These are phyloP conservation scores for Artibeus lituratus DNA, from an alignment of 2,797 vertebrate species.

Conservation along the genomic window DNA sequence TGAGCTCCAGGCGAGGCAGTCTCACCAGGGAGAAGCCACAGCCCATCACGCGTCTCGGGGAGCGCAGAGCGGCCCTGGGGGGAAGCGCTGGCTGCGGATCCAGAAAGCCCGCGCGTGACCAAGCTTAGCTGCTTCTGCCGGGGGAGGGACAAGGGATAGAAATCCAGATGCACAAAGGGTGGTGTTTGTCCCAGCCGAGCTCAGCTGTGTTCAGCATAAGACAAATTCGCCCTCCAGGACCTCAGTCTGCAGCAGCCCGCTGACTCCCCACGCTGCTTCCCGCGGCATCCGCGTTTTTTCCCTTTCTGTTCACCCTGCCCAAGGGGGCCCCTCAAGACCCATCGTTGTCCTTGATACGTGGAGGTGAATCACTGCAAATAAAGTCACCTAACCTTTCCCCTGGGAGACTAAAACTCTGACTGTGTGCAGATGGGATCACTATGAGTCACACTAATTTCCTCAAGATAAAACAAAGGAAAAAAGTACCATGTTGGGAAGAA, in stretches of 20 bases:
- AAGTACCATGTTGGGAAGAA: not conserved
- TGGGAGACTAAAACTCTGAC: not conserved
- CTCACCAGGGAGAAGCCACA: not conserved
- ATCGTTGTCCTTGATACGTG: not conserved
- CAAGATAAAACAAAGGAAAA: not conserved
- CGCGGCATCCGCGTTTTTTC: not conserved
- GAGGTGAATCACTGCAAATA: conserved; percentile 1
- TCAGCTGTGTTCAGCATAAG: not conserved
- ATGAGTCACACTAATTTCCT: conserved; percentile 20
- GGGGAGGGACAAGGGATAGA: not conserved
- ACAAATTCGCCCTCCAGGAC: not conserved
- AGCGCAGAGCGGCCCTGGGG: not conserved
- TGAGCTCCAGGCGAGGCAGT: not conserved
- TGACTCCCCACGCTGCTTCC: not conserved
- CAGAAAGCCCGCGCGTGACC: not conserved
- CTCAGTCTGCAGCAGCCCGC: not conserved
- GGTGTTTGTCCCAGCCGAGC: not conserved
- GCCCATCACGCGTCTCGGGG: not conserved
- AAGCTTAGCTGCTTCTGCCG: not conserved
- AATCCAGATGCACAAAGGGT: not conserved
- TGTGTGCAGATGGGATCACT: not conserved
- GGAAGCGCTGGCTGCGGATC: not conserved
- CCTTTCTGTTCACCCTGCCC: not conserved
- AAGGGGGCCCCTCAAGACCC: not conserved
- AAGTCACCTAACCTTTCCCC: not conserved